Evolutionary conservation across 2,113 vertebrate species (phyloP).

Genomic region (Lepus europaeus): DNA sequence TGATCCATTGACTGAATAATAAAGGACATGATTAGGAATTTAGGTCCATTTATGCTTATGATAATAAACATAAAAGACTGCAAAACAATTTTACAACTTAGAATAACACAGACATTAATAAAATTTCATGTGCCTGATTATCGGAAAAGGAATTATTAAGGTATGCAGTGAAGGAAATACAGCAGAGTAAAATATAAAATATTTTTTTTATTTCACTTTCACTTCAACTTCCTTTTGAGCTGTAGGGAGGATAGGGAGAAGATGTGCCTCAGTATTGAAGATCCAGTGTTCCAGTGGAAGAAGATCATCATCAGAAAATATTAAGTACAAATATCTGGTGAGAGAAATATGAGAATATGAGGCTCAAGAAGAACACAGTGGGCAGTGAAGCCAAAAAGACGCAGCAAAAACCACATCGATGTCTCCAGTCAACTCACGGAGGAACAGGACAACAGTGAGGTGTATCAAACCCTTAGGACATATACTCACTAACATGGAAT

Average conservation of each 20-base stretch:
- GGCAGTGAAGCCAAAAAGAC: not conserved
- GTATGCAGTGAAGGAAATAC: conserved; percentile 80
- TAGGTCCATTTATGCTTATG: conserved; percentile 74
- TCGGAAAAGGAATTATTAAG: conserved; percentile 78
- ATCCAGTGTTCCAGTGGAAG: conserved; percentile 97
- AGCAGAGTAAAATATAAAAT: conserved; percentile 77
- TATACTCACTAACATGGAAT: rapidly evolving
- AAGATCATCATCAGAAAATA: conserved; percentile 98
- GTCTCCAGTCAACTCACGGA: not conserved
- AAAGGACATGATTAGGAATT: conserved; percentile 66
- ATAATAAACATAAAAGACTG: conserved; percentile 88
- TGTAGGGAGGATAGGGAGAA: conserved; percentile 93
- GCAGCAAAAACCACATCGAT: not conserved
- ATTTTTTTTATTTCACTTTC: conserved; percentile 83
- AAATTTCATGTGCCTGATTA: conserved; percentile 83
- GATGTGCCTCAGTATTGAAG: conserved; percentile 98
- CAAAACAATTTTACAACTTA: conserved; percentile 88
- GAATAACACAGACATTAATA: conserved; percentile 80
- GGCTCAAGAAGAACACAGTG: not conserved
- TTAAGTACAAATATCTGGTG: conserved; percentile 95
- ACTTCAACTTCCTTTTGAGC: conserved; percentile 84
- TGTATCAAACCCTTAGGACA: not conserved
- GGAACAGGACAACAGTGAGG: not conserved
- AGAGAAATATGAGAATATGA: conserved; percentile 55
- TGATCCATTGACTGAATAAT: conserved; percentile 63